Evolutionary conservation across 2,797 vertebrate species (phyloP), one percentile per base, ranked within the genome.

Genomic region (Miichthys miiuy): DNA sequence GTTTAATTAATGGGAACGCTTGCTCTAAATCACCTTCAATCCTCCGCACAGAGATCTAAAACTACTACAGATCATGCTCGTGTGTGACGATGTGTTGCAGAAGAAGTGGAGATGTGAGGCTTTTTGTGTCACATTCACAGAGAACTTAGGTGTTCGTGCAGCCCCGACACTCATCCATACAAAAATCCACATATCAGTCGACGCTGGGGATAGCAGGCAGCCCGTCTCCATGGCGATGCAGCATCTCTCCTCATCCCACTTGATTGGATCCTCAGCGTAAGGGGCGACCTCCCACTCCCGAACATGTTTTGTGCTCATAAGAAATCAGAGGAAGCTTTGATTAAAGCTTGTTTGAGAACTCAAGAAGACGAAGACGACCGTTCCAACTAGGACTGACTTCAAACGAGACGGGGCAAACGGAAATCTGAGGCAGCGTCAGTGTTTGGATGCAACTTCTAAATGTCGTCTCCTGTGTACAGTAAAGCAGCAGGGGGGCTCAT

Each of bases 1-100:
- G 75, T 71, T 85, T 34, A 77, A 92, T 92, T 92, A 90, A 90
- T 77, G 48, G 56, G 64, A 84, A 87, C 90, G 92, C 83, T 82
- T 89, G 89, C 70, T 90, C 70, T 54, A 54, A 68, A 80, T 87
- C 85, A 68, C 44, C 62, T 78, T 72, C 72, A 46, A 41, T 72
- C 16, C 3, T 75, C 16, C 65, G 0, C 10, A 52, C 50, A 57
- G 55, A 52, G 50, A 77, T 47, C 10, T 47, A 67, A 79, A 80
- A 41, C 73, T 66, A 63, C 70, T 60, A 9, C 30, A 10, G 65
- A 67, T 84, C 75, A 72, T 13, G 11, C 16, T 83, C 48, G 17
- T 14, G 38, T n/a, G n/a, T 68, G 60, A 72, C 25, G 21, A 42
- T 47, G 12, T 25, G 34, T 48, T 47, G 55, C 61, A 54, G 68